Percentiles rank a stretch among this genome's conserved stretches.
Conservation (phyloP, 2,797 vertebrate genomes). For the Acanthurus leucopareius region DNA sequence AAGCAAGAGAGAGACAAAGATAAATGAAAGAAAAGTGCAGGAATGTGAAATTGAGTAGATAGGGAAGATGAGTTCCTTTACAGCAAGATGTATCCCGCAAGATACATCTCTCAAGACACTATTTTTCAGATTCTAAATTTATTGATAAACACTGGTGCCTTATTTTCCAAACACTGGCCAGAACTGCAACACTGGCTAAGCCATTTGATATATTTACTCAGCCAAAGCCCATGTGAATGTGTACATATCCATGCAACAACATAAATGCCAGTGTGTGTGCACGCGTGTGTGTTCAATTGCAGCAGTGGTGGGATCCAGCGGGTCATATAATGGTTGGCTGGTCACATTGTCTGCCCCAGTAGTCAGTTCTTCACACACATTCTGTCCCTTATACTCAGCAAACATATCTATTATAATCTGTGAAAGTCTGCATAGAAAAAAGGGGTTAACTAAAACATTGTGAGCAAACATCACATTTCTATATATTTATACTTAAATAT, state of each 20-base stretch:
- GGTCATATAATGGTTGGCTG: constrained; percentile 76
- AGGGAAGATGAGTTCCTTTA: constrained; percentile 52
- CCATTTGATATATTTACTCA: constrained; percentile 46
- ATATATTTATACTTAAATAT: no score
- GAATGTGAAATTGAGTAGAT: constrained; percentile 48
- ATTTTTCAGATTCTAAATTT: background rate
- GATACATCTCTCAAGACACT: constrained; percentile 3
- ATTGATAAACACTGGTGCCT: background rate
- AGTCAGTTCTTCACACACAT: constrained; percentile 53
- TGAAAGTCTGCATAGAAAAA: constrained; percentile 44
- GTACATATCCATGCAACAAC: constrained; percentile 35
- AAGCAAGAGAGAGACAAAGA: background rate
- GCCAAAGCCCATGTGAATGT: constrained; percentile 48
- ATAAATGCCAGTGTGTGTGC: constrained; percentile 9
- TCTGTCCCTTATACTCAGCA: constrained; percentile 66
- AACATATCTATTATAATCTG: constrained; percentile 66
- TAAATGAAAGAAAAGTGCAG: constrained; percentile 41
- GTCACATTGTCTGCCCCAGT: constrained; percentile 75
- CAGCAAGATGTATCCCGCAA: constrained; percentile 21
- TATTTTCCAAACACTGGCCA: constrained; percentile 26
- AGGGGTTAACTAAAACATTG: constrained; percentile 24
- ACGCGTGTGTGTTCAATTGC: constrained; percentile 9
- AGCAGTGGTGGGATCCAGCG: constrained; percentile 63
- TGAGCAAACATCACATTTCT: background rate
- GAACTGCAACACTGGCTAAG: constrained; percentile 19